Percentiles rank a stretch among this genome's conserved stretches.
phyloP scores from a whole-genome alignment of 92 coral and sea anemone species.

The Palythoa grandiflora region DNA sequence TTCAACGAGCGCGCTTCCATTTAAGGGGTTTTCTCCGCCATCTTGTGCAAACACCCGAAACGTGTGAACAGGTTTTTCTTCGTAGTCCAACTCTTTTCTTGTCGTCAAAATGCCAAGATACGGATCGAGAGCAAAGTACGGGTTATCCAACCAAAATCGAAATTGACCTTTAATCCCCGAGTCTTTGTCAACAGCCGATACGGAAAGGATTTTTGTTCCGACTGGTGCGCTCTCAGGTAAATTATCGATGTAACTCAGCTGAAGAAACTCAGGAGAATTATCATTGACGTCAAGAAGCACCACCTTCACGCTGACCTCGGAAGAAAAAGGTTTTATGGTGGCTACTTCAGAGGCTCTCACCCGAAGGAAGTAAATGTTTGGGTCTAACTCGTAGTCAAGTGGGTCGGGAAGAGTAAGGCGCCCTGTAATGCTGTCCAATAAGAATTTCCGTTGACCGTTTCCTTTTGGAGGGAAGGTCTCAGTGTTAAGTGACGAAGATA shows the following conservation, averaged over 20 bases:
- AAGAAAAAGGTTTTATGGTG: slow-evolving; percentile 59
- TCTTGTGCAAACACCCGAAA: slow-evolving; percentile 88
- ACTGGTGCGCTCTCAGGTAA: slow-evolving; percentile 96
- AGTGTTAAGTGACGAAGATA: neutral
- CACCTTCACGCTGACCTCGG: slow-evolving; percentile 76
- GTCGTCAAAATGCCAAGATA: slow-evolving; percentile 90
- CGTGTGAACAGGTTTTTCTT: slow-evolving; percentile 66
- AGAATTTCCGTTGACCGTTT: slow-evolving; percentile 64
- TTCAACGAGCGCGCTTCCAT: slow-evolving; percentile 82
- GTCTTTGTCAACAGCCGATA: slow-evolving; percentile 92
- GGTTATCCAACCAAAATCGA: slow-evolving; percentile 71
- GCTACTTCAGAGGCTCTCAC: slow-evolving; percentile 75
- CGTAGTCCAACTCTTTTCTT: slow-evolving; percentile 78
- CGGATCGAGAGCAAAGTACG: slow-evolving; percentile 79
- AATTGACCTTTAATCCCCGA: slow-evolving; percentile 92
- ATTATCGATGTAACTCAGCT: slow-evolving; percentile 79
- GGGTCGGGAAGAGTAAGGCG: slow-evolving; percentile 78
- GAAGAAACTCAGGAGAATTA: slow-evolving; percentile 84
- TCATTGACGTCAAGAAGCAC: slow-evolving; percentile 87
- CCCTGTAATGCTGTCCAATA: slow-evolving; percentile 83
- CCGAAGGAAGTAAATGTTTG: slow-evolving; percentile 70
- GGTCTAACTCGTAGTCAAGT: slow-evolving; percentile 84
- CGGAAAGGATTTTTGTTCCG: slow-evolving; percentile 87
- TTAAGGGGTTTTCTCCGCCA: slow-evolving; percentile 78
- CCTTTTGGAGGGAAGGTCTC: slow-evolving; percentile 48